These are phyloP conservation scores for Ormyrus thymus DNA, from an alignment of 2,888 invertebrate species.

Conservation along the genomic window DNA sequence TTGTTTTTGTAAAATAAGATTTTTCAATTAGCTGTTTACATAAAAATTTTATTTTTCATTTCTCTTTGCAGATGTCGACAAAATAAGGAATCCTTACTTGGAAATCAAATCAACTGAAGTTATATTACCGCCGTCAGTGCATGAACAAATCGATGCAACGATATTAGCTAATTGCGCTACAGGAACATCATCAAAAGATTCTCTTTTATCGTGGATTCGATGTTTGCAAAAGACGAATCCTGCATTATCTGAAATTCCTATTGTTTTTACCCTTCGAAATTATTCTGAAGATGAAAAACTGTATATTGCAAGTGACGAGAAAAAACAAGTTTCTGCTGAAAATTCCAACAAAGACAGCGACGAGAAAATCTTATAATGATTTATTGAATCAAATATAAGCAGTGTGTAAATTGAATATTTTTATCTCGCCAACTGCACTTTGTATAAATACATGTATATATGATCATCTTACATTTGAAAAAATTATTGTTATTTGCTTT, in stretches of 20 bases:
- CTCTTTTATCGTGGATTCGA: conserved; percentile 93
- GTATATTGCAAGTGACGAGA: conserved; percentile 3
- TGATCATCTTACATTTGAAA: neutral
- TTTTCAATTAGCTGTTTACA: conserved; percentile 26
- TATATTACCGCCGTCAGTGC: conserved; percentile 81
- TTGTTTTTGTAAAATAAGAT: neutral
- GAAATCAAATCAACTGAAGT: conserved; percentile 75
- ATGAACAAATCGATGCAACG: conserved; percentile 95
- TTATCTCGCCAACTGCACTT: conserved; percentile 5
- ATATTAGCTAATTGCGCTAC: conserved; percentile 93
- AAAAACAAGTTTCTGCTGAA: neutral
- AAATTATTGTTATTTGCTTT: too few species aligned
- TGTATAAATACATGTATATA: conserved; percentile 36
- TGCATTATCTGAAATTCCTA: conserved; percentile 83
- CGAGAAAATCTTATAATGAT: conserved; percentile 14
- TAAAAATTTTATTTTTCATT: conserved; percentile 6
- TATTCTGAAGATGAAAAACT: conserved; percentile 32
- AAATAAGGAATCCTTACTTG: conserved; percentile 79
- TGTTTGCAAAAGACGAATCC: conserved; percentile 87
- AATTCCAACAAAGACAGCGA: neutral
- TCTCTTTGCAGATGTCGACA: conserved; percentile 82
- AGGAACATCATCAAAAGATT: conserved; percentile 92
- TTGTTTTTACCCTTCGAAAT: conserved; percentile 85
- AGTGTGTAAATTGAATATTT: conserved; percentile 9
- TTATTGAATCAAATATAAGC: neutral